Evolutionary conservation across 2,113 vertebrate species (phyloP).

Genomic region (Grantiella picta): DNA sequence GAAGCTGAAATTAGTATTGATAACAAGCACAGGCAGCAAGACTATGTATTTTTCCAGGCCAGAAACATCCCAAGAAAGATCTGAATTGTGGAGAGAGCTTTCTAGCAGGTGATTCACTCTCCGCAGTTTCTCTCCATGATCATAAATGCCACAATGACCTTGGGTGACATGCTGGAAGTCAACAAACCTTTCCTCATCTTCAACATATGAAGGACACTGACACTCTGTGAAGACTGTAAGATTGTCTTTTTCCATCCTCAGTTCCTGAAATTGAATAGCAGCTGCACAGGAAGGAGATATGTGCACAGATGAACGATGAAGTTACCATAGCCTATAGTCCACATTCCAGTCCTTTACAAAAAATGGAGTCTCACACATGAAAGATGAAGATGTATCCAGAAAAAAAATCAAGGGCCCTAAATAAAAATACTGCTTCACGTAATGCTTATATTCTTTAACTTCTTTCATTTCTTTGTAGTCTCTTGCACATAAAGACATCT

Average conservation of each 20-base stretch:
- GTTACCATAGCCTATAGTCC: not conserved
- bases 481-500: not conserved
- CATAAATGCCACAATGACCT: not conserved
- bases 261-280: not conserved
- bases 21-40: not conserved
- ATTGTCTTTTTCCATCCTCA: not conserved
- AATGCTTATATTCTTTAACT: not conserved
- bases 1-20: not conserved
- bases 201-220: not conserved
- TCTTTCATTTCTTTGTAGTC: not conserved
- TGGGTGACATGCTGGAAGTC: not conserved
- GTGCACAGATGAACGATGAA: not conserved
- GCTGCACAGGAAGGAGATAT: not conserved
- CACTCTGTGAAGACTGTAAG: not conserved
- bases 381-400: not conserved
- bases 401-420: not conserved
- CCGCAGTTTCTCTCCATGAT: not conserved
- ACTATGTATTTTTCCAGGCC: not conserved
- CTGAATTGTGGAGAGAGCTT: not conserved
- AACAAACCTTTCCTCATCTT: not conserved
- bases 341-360: not conserved
- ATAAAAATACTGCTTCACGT: not conserved
- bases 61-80: not conserved
- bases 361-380: not conserved
- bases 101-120: not conserved